Evolutionary conservation across 2,888 invertebrate genomes (phyloP).

Genomic region (Lepas anatifera): DNA sequence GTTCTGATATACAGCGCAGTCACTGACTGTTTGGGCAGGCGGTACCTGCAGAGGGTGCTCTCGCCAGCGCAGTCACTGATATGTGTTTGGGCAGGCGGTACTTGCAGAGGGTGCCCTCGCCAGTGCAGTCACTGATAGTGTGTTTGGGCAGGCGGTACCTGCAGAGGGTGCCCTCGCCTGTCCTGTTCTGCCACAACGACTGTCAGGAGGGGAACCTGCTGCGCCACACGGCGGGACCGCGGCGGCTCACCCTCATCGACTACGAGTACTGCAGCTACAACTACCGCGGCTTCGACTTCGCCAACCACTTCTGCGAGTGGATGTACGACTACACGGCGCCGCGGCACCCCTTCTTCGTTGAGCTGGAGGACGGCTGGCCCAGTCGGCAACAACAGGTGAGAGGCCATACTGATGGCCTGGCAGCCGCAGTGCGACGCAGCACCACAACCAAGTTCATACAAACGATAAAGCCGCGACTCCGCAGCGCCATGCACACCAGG

Average conservation of each 20-base stretch:
- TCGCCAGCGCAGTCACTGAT: neutral
- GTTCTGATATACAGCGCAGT: no score
- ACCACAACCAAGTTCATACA: no score
- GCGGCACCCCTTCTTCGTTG: constrained; percentile 61
- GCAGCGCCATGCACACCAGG: no score
- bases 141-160: constrained; percentile 37
- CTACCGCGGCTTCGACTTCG: constrained; percentile 82
- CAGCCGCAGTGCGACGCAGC: no score
- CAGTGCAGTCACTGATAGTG: neutral
- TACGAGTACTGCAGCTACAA: constrained; percentile 95
- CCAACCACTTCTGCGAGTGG: constrained; percentile 92
- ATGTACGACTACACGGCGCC: constrained; percentile 72
- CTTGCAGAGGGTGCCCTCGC: no score
- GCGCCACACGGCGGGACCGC: constrained; percentile 33
- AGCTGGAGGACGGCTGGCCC: constrained; percentile 53
- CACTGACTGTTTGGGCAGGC: constrained; percentile 30
- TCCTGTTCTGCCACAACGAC: constrained; percentile 90
- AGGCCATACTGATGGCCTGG: no score
- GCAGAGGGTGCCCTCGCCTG: constrained; percentile 51
- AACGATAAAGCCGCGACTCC: no score
- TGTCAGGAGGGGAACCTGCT: constrained; percentile 76
- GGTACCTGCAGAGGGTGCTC: no score
- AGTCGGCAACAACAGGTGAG: constrained; percentile 64
- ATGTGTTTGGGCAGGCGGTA: constrained; percentile 31
- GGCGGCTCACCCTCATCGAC: constrained; percentile 65